phyloP scores from a whole-genome alignment of 2,888 invertebrate genomes.

The Orgyia antiqua region DNA sequence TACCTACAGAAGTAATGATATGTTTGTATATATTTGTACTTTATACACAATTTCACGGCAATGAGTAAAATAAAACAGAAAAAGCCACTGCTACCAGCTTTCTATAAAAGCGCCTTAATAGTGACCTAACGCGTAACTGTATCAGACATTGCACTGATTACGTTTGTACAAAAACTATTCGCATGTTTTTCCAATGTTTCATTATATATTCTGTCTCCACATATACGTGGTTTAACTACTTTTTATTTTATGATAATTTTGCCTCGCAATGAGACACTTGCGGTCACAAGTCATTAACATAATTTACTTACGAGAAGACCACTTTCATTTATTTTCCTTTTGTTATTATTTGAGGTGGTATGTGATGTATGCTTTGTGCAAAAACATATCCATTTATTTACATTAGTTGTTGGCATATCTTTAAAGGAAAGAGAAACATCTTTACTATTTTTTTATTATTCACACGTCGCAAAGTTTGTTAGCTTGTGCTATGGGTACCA shows the following conservation, averaged over 20 bases:
- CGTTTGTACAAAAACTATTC: slow-evolving; percentile 39
- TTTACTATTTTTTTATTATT: no score
- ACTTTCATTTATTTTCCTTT: not conserved
- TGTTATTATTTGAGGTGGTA: not conserved
- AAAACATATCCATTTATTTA: no score
- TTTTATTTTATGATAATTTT: slow-evolving; percentile 5
- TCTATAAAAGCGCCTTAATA: slow-evolving; percentile 32
- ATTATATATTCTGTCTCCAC: slow-evolving; percentile 13
- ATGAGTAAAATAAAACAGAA: slow-evolving; percentile 10
- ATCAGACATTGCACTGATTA: slow-evolving; percentile 41
- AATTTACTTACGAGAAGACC: slow-evolving; percentile 1
- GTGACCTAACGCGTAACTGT: slow-evolving; percentile 41
- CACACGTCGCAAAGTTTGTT: no score
- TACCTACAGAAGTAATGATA: no score
- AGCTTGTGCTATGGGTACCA: no score
- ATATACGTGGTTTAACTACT: slow-evolving; percentile 7
- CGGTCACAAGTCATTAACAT: slow-evolving; percentile 4
- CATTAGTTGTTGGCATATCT: no score
- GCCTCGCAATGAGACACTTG: slow-evolving; percentile 3
- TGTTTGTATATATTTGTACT: slow-evolving; percentile 7
- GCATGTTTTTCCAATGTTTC: slow-evolving; percentile 30
- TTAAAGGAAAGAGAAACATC: no score
- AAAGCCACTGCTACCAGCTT: slow-evolving; percentile 13
- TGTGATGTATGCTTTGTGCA: no score
- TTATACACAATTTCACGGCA: not conserved